Conservation (phyloP, 64 coral and sea anemone genomes). For the Porites lutea region DNA sequence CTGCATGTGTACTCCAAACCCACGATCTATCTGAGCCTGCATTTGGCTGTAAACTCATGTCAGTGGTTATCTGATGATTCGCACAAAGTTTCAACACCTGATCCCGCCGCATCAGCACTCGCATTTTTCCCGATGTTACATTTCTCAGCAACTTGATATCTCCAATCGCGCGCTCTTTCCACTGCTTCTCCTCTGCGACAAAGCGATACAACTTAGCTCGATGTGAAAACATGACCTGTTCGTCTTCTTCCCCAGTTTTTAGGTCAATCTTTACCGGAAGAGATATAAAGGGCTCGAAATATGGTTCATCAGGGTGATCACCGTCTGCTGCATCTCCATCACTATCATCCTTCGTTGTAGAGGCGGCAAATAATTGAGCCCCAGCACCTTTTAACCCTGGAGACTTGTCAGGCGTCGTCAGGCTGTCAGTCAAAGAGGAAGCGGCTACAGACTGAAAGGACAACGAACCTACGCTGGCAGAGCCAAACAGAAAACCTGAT, state of each 20-base stretch:
- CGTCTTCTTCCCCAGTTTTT: conserved; percentile 87
- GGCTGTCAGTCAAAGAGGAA: neutral
- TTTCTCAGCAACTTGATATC: conserved; percentile 90
- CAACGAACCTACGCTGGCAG: conserved; percentile 37
- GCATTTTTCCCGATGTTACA: conserved; percentile 53
- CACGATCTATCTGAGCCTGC: conserved; percentile 72
- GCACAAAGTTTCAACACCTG: conserved; percentile 93
- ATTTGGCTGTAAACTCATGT: conserved; percentile 83
- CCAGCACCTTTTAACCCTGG: conserved; percentile 24
- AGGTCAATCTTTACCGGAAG: conserved; percentile 81
- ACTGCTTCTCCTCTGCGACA: conserved; percentile 68
- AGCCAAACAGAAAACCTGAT: conserved; percentile 62
- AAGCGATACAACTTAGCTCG: conserved; percentile 89
- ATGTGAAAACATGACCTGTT: conserved; percentile 77
- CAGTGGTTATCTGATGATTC: conserved; percentile 88
- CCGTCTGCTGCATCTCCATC: conserved; percentile 22
- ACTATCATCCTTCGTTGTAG: neutral
- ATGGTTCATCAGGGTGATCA: conserved; percentile 64
- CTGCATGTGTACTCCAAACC: conserved; percentile 88
- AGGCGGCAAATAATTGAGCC: conserved; percentile 4
- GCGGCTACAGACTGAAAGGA: conserved; percentile 41
- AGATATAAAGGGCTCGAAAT: conserved; percentile 89
- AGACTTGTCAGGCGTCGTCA: neutral
- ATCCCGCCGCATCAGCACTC: conserved; percentile 93
- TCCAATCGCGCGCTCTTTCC: conserved; percentile 95